Base-by-base conservation (phyloP, 1,140 invertebrate genomes). In the Drosophila lini region DNA sequence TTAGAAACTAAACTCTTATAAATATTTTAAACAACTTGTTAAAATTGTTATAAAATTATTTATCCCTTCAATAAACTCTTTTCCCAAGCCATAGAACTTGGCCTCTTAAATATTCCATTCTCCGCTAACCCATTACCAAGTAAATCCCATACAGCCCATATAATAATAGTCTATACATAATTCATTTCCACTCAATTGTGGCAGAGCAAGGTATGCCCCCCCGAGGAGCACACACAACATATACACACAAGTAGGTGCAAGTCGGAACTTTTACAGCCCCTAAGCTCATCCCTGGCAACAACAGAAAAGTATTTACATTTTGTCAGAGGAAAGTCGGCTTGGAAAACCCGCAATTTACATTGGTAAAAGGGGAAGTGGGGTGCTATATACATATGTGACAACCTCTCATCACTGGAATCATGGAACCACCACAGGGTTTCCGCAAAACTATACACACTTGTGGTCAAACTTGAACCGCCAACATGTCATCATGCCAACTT, bases 261-360 rank as follows among this genome's bases (percentile, higher is more conserved):
- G 44, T 41, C 74, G 74, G 73, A 77, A 77, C 74, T 41, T 76
- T 55, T 68, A 55, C 62, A 68, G 62, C 47, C 73, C 73, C 45
- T 61, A 69, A 77, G 62, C 61, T 40, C 38, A 60, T 47, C 70
- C 40, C 60, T 69, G 60, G 44, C 78, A 78, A 86, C 81, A 75
- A 85, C 83, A 76, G 77, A 81, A 59, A 60, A 65, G 61, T 61
- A 83, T 69, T 73, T 80, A 60, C 78, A 74, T 44, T 59, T 85
- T 64, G 73, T 40, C 31, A 53, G 56, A 59, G 61, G 79, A 86
- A 78, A 75, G 69, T 74, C 48, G 28, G 74, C 38, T 63, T 58
- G 75, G 70, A 82, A 82, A 83, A 44, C 80, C 80, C 76, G 61
- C 75, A 67, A 70, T 79, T 64, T 74, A 68, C 62, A 32, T 16